Evolutionary conservation across 1,140 invertebrate species (phyloP).

Genomic region (Bombyx mandarina): DNA sequence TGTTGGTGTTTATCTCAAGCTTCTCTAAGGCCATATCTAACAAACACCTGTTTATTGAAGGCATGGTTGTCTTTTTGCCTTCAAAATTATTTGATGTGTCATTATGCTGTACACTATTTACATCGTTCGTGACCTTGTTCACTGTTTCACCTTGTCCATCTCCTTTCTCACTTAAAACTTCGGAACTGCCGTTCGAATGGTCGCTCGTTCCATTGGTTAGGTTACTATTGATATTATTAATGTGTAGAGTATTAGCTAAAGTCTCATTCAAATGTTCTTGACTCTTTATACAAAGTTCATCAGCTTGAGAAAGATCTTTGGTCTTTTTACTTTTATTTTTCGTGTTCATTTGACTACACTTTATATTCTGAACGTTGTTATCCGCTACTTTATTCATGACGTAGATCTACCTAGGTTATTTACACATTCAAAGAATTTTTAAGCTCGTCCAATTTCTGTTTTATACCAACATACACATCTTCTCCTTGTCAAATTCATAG

Average conservation of each 20-base stretch:
- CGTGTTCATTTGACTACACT: conserved; percentile 50
- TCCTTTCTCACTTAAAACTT: conserved; percentile 22
- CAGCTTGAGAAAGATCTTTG: conserved; percentile 60
- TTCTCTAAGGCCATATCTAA: conserved; percentile 22
- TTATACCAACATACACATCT: conserved; percentile 49
- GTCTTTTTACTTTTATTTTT: conserved; percentile 67
- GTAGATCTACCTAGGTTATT: conserved; percentile 51
- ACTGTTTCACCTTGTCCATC: conserved; percentile 29
- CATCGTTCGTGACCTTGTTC: conserved; percentile 36
- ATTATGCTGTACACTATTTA: conserved; percentile 64
- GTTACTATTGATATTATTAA: conserved; percentile 57
- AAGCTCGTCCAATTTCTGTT: conserved; percentile 49
- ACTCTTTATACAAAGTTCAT: conserved; percentile 47
- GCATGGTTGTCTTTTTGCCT: conserved; percentile 13
- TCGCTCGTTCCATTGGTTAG: conserved; percentile 63
- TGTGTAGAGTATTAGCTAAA: conserved; percentile 57
- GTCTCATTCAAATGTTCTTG: conserved; percentile 49
- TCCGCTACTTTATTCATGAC: conserved; percentile 59
- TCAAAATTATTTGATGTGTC: conserved; percentile 27
- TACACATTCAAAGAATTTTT: conserved; percentile 55
- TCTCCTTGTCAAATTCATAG: conserved; percentile 63
- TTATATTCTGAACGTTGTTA: conserved; percentile 50
- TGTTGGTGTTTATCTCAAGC: conserved; percentile 18
- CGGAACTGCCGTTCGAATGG: conserved; percentile 38
- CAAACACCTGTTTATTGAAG: conserved; percentile 11